Percentiles rank a stretch among this genome's conserved stretches.
Evolutionary conservation across 2,888 invertebrate genomes (phyloP).

Genomic region (Julus scandinavius): DNA sequence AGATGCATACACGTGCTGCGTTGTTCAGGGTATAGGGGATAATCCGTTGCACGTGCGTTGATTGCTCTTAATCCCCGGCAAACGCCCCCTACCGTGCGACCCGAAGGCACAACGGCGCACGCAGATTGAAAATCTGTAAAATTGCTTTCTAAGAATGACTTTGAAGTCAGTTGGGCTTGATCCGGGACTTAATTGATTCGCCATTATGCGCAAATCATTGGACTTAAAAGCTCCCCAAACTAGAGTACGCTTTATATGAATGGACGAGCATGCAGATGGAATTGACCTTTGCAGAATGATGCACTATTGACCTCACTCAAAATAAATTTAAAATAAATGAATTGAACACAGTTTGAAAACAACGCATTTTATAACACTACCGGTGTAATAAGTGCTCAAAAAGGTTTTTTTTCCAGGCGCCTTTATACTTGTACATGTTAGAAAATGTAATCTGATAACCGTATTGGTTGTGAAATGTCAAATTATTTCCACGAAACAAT

Average conservation of each 20-base stretch:
- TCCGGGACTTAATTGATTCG: not conserved
- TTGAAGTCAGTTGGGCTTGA: not conserved
- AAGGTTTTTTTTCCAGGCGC: too few species aligned
- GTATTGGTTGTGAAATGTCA: too few species aligned
- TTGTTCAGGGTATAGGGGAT: not conserved
- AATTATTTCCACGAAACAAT: too few species aligned
- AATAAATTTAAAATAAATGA: not conserved
- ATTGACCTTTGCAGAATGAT: not conserved
- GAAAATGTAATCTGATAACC: too few species aligned
- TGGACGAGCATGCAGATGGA: not conserved
- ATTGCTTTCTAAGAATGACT: not conserved
- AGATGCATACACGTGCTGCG: not conserved
- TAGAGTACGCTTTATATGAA: not conserved
- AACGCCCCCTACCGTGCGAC: constrained; percentile 1
- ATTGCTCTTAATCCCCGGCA: not conserved
- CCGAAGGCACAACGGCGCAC: not conserved
- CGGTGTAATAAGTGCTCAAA: too few species aligned
- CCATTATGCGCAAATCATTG: not conserved
- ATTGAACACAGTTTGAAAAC: too few species aligned
- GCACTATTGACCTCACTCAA: not conserved
- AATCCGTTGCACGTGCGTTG: not conserved
- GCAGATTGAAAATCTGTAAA: not conserved
- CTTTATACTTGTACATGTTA: too few species aligned
- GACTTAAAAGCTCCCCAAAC: not conserved
- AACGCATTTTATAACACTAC: too few species aligned